phyloP scores from a whole-genome alignment of 2,797 vertebrate species.

The Xenentodon cancila region DNA sequence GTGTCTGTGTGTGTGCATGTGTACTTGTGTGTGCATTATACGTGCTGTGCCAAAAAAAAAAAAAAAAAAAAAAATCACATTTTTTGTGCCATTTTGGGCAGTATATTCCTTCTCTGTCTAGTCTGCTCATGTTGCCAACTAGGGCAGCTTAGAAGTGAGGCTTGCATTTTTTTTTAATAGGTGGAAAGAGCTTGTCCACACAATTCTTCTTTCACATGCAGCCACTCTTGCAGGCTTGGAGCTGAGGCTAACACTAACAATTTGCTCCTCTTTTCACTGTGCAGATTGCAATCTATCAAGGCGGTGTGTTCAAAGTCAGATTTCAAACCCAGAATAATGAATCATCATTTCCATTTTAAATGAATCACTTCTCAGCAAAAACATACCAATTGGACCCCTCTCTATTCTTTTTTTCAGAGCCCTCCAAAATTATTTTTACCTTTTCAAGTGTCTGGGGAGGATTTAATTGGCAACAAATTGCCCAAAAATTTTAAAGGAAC shows the following conservation, averaged over 20 bases:
- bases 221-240: conserved; percentile 4
- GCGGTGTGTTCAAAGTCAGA: conserved; percentile 41
- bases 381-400: conserved; percentile 7
- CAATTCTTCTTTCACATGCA: conserved; percentile 27
- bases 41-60: conserved; percentile 7
- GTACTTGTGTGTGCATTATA: too few species aligned
- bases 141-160: conserved; percentile 39
- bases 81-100: conserved; percentile 44
- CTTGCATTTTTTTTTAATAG: conserved; percentile 12
- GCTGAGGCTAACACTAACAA: conserved; percentile 12
- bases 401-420: conserved; percentile 11
- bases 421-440: conserved; percentile 24
- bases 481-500: conserved; percentile 41
- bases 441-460: conserved; percentile 34
- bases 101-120: conserved; percentile 28
- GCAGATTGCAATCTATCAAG: conserved; percentile 49
- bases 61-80: conserved; percentile 11
- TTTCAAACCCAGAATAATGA: conserved; percentile 41
- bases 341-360: conserved; percentile 49
- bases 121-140: conserved; percentile 37
- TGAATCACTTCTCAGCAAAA: conserved; percentile 33
- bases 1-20: conserved; percentile 6
- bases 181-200: conserved; percentile 23
- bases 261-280: conserved; percentile 28
- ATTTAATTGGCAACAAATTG: conserved; percentile 25